phyloP scores from a whole-genome alignment of 2,113 vertebrate species.

The Rattus rattus region DNA sequence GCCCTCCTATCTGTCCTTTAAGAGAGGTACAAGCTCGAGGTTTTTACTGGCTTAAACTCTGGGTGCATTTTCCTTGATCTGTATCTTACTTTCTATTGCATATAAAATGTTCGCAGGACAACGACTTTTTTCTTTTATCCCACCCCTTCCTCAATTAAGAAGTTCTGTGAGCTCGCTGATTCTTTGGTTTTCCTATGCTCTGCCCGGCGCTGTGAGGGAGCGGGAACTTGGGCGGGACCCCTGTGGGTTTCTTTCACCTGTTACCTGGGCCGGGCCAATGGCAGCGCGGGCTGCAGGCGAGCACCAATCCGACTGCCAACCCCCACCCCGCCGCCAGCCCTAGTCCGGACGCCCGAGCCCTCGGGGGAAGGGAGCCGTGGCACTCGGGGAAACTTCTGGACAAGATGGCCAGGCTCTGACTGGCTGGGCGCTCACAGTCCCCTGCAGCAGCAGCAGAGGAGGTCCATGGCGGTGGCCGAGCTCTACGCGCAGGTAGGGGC shows the following conservation, averaged over 20 bases:
- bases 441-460: not conserved
- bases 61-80: not conserved
- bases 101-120: not conserved
- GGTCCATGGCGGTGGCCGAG: constrained; percentile 91
- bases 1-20: not conserved
- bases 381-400: not conserved
- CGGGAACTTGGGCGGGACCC: not conserved
- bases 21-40: not conserved
- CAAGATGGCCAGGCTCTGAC: not conserved
- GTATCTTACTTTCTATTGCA: not conserved
- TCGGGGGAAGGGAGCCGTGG: not conserved
- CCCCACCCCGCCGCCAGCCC: not conserved
- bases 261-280: constrained; percentile 33
- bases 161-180: not conserved
- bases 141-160: not conserved
- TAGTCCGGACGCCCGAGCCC: not conserved
- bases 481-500: constrained; percentile 94
- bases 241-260: not conserved
- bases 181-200: not conserved
- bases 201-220: not conserved
- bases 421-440: not conserved
- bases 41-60: not conserved
- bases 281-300: not conserved
- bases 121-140: not conserved
- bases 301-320: constrained; percentile 20